These are phyloP conservation scores for Emmelina monodactyla DNA, from an alignment of 2,888 invertebrate species.

Conservation along the genomic window DNA sequence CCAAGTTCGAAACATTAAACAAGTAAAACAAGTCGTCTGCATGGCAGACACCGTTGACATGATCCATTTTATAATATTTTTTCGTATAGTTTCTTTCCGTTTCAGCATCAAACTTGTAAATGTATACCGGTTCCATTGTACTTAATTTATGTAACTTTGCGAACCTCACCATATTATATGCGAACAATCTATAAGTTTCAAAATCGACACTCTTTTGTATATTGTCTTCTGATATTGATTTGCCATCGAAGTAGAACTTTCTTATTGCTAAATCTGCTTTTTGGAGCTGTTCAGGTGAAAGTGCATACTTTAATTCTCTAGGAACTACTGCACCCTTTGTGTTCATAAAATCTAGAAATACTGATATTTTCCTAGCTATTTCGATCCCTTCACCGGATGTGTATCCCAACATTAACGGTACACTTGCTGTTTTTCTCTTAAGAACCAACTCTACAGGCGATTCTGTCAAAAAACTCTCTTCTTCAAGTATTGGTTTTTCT, in stretches of 20 bases:
- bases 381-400: constrained; percentile 55
- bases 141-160: constrained; percentile 29
- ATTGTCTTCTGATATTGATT: constrained; percentile 26
- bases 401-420: constrained; percentile 48
- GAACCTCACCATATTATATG: constrained; percentile 40
- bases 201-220: constrained; percentile 34
- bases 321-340: constrained; percentile 39
- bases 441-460: constrained; percentile 30
- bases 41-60: constrained; percentile 43
- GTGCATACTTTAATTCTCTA: constrained; percentile 43
- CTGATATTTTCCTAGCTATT: constrained; percentile 33
- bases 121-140: constrained; percentile 29
- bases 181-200: constrained; percentile 39
- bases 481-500: constrained; percentile 32
- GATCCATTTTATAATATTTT: constrained; percentile 38
- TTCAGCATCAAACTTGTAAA: constrained; percentile 46
- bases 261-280: constrained; percentile 34
- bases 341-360: constrained; percentile 24
- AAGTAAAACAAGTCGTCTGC: constrained; percentile 46
- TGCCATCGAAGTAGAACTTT: constrained; percentile 35
- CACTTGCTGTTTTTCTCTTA: constrained; percentile 31
- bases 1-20: constrained; percentile 39
- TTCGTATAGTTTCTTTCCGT: constrained; percentile 47
- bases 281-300: constrained; percentile 25
- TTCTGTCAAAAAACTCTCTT: constrained; percentile 37